phyloP scores from a whole-genome alignment of 1,140 invertebrate genomes.

The Neelides sp. region DNA sequence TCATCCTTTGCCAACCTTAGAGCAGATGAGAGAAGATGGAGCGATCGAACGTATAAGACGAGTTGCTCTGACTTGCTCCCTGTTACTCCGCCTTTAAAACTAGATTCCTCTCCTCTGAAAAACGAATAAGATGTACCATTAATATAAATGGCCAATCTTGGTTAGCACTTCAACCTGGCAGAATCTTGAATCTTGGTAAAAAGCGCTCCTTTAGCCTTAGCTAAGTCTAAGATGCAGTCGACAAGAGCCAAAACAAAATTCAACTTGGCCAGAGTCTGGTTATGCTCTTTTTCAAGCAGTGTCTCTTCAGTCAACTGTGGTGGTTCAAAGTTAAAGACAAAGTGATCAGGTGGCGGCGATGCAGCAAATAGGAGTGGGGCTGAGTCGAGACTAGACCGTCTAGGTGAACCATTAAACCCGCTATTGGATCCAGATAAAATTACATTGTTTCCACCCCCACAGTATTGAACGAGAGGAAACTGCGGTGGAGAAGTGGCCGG shows the following conservation, averaged over 20 bases:
- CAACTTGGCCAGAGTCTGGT: slow-evolving; percentile 82
- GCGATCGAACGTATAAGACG: slow-evolving; percentile 73
- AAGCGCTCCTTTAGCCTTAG: slow-evolving; percentile 59
- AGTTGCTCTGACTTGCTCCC: slow-evolving; percentile 68
- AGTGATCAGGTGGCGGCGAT: slow-evolving; percentile 41
- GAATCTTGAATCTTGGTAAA: slow-evolving; percentile 41
- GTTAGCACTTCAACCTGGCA: slow-evolving; percentile 1
- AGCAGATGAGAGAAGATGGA: slow-evolving; percentile 85
- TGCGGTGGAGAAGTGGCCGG: slow-evolving; percentile 26
- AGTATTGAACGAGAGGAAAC: slow-evolving; percentile 28
- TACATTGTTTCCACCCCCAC: slow-evolving; percentile 10
- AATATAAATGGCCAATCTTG: not conserved
- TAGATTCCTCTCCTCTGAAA: slow-evolving; percentile 7
- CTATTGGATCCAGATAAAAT: slow-evolving; percentile 4
- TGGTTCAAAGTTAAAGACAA: slow-evolving; percentile 65
- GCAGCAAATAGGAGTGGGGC: slow-evolving; percentile 35
- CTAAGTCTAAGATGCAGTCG: slow-evolving; percentile 78
- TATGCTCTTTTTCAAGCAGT: slow-evolving; percentile 82
- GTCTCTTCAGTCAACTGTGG: slow-evolving; percentile 92
- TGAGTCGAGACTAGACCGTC: slow-evolving; percentile 32
- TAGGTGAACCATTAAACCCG: slow-evolving; percentile 22
- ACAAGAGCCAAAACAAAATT: slow-evolving; percentile 83
- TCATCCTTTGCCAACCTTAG: slow-evolving; percentile 79
- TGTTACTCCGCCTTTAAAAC: slow-evolving; percentile 6
- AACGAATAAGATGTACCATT: slow-evolving; percentile 5